Evolutionary conservation across 30 jellyfish, hydroid and myxozoan genomes (phyloP).

Genomic region (Cassiopea xamachana): DNA sequence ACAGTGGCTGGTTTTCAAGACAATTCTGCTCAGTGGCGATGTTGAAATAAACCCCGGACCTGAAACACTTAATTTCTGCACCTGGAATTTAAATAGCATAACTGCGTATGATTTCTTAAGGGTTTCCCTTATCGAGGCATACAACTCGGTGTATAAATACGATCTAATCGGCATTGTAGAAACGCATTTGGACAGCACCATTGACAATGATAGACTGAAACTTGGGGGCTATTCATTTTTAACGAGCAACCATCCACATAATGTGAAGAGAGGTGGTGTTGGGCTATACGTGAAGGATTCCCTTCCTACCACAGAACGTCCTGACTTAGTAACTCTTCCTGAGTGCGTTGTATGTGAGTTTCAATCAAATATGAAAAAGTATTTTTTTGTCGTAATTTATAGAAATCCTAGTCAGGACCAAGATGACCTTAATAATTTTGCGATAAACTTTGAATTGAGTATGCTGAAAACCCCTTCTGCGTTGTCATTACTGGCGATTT

Average conservation of each 20-base stretch:
- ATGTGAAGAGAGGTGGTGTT: slow-evolving; percentile 65
- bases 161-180: slow-evolving; percentile 68
- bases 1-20: slow-evolving; percentile 64
- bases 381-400: slow-evolving; percentile 26
- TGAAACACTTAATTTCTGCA: slow-evolving; percentile 56
- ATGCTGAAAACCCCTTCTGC: slow-evolving; percentile 68
- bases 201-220: slow-evolving; percentile 63
- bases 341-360: slow-evolving; percentile 52
- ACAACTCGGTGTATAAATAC: slow-evolving; percentile 67
- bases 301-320: slow-evolving; percentile 42
- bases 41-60: slow-evolving; percentile 77
- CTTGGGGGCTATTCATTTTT: slow-evolving; percentile 56
- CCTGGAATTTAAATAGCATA: slow-evolving; percentile 66
- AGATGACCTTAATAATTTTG: slow-evolving; percentile 38
- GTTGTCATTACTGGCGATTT: slow-evolving; percentile 70
- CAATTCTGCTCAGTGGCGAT: slow-evolving; percentile 72
- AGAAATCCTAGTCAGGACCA: slow-evolving; percentile 64
- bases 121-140: slow-evolving; percentile 65
- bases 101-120: slow-evolving; percentile 71
- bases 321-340: slow-evolving; percentile 57
- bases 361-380: slow-evolving; percentile 27
- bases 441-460: slow-evolving; percentile 44
- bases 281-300: slow-evolving; percentile 68
- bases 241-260: slow-evolving; percentile 68
- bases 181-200: slow-evolving; percentile 70